Evolutionary conservation across 1,140 invertebrate species (phyloP).

Genomic region (Magallana angulata): DNA sequence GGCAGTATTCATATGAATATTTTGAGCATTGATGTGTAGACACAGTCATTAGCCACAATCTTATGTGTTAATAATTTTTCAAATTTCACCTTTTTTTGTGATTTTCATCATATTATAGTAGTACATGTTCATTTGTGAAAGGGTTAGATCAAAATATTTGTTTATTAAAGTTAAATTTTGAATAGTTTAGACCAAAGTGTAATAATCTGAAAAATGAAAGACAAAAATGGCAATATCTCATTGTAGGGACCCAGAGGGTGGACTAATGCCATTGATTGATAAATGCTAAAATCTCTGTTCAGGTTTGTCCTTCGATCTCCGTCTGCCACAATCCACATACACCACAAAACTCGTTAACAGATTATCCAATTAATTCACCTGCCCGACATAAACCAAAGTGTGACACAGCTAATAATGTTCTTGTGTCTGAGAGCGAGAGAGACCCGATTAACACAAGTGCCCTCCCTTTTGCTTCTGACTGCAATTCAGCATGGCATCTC

Average conservation of each 20-base stretch:
- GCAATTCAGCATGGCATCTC: not conserved
- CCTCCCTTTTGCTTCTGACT: not conserved
- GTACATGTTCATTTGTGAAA: too few relatives aligned
- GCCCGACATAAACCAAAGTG: not conserved
- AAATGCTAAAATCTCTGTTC: slow-evolving; percentile 31
- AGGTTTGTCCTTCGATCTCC: slow-evolving; percentile 4
- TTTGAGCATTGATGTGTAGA: too few relatives aligned
- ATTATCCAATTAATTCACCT: not conserved
- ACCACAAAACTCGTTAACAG: not conserved
- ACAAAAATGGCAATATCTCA: not conserved
- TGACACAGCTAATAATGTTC: slow-evolving; percentile 12
- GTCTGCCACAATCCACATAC: not conserved
- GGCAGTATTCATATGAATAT: too few relatives aligned
- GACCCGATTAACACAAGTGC: not conserved
- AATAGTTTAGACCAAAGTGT: too few relatives aligned
- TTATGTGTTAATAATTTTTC: too few relatives aligned
- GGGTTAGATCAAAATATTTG: too few relatives aligned
- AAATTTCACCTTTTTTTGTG: too few relatives aligned
- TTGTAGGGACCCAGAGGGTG: slow-evolving; percentile 3
- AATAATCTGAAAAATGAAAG: too few relatives aligned
- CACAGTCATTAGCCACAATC: too few relatives aligned
- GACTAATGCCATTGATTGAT: slow-evolving; percentile 33
- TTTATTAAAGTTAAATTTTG: too few relatives aligned
- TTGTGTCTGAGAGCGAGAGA: not conserved
- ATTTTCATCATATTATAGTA: too few relatives aligned